Base-by-base conservation (phyloP, 2,797 vertebrate genomes). In the Morus bassanus region DNA sequence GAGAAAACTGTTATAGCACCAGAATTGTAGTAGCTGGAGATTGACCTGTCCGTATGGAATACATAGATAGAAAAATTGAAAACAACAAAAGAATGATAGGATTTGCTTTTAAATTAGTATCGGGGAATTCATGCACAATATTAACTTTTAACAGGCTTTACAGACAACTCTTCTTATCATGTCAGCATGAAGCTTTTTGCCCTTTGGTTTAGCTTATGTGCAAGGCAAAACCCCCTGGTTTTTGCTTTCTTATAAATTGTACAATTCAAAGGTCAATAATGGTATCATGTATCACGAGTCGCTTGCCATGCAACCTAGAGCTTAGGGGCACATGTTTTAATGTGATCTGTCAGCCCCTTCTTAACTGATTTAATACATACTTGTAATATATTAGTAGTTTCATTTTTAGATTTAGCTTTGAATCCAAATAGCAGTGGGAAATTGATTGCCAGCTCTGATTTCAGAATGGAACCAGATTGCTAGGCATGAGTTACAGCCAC, bases 371-470 rank as follows among this genome's bases (percentile, higher is more conserved):
- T 90, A 95, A 86, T 80, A 83, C 13, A 39, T 76, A 89, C 77
- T 96, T 94, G 93, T 96, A 97, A 97, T 95, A 48, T 69, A 96
- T 98, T 91, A 98, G 95, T 81, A 82, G 92, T 80, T 97, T 95
- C 79, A 95, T 94, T 97, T 97, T 96, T 45, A 88, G 94, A 37
- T 95, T 96, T 87, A 70, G 95, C 91, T 97, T 97, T 97, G 50
- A 81, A 48, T 95, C 79, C 89, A 86, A 89, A 95, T 61, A 97
- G 77, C 94, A 76, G 96, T 77, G 64, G 93, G 97, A 90, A 96
- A 96, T 91, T 95, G 96, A 97, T 97, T 97, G 96, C 96, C 89
- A 91, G 95, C 92, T 96, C 93, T 68, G 76, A 45, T 85, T 96
- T 94, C 89, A 18, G 72, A 97, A 89, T 35, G 35, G 93, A 96